phyloP scores from a whole-genome alignment of 2,888 invertebrate species.

The Tinea pellionella region DNA sequence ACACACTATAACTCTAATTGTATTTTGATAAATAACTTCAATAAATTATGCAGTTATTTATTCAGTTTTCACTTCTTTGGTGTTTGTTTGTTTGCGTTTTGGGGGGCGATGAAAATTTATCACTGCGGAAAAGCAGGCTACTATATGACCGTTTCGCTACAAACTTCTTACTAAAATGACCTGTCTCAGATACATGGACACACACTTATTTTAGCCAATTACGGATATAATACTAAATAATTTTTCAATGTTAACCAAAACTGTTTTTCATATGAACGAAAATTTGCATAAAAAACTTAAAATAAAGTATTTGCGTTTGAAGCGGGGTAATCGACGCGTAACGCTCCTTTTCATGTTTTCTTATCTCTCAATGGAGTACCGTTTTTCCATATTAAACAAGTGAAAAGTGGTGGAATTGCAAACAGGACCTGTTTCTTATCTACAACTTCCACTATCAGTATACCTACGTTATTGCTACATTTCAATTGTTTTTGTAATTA shows the following conservation, averaged over 20 bases:
- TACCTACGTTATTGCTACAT: neutral
- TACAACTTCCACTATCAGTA: neutral
- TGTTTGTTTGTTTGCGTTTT: no score
- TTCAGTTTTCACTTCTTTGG: no score
- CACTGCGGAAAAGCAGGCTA: no score
- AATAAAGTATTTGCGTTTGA: neutral
- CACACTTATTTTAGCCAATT: no score
- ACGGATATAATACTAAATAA: no score
- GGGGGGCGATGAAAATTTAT: no score
- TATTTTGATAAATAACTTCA: no score
- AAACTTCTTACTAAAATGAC: no score
- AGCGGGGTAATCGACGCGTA: conserved; percentile 4
- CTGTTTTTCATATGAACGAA: neutral
- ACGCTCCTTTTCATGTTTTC: conserved; percentile 1
- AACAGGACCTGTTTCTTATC: conserved; percentile 18
- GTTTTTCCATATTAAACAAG: conserved; percentile 17
- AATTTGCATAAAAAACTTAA: conserved; percentile 5
- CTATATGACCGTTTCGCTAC: no score
- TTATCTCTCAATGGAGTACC: neutral
- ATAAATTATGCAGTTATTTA: no score
- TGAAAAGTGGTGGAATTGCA: conserved; percentile 21
- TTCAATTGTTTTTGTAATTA: neutral
- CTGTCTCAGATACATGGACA: no score
- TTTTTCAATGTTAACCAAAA: neutral
- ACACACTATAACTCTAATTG: no score